Evolutionary conservation across 1,140 invertebrate genomes (phyloP).

Genomic region (Caenorhabditis tropicalis): DNA sequence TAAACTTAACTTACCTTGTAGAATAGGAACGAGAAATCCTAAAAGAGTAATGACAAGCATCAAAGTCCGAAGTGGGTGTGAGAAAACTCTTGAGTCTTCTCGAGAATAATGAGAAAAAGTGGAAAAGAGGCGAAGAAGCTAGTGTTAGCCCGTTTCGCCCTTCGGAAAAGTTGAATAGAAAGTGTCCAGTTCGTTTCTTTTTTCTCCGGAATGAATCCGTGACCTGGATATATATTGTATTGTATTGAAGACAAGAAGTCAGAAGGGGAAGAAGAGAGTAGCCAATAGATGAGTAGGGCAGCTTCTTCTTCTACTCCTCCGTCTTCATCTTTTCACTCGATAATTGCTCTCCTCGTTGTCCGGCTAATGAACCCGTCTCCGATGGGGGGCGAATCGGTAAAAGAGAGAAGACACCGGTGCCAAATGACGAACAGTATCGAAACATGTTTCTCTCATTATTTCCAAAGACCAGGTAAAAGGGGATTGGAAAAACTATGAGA

Average conservation of each 20-base stretch:
- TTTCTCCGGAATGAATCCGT: conserved; percentile 16
- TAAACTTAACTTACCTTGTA: background rate
- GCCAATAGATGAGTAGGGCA: background rate
- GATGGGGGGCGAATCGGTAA: background rate
- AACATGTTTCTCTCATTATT: conserved; percentile 34
- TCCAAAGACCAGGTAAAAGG: no score
- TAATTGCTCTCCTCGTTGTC: conserved; percentile 11
- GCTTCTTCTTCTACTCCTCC: background rate
- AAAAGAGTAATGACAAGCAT: conserved; percentile 32
- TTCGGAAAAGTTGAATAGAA: conserved; percentile 7
- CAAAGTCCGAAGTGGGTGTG: background rate
- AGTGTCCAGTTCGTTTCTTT: conserved; percentile 6
- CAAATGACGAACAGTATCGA: conserved; percentile 37
- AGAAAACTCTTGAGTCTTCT: background rate
- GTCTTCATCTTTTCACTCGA: background rate
- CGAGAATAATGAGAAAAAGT: background rate
- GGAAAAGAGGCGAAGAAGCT: background rate
- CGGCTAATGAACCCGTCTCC: conserved; percentile 34
- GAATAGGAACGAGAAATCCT: conserved; percentile 18
- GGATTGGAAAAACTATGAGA: no score
- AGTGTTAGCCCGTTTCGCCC: conserved; percentile 14
- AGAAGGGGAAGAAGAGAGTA: background rate
- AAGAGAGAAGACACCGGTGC: background rate
- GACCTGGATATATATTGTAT: conserved; percentile 36
- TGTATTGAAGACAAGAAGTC: conserved; percentile 6